phyloP scores from a whole-genome alignment of 2,113 vertebrate genomes.

The Dicaeum eximium region DNA sequence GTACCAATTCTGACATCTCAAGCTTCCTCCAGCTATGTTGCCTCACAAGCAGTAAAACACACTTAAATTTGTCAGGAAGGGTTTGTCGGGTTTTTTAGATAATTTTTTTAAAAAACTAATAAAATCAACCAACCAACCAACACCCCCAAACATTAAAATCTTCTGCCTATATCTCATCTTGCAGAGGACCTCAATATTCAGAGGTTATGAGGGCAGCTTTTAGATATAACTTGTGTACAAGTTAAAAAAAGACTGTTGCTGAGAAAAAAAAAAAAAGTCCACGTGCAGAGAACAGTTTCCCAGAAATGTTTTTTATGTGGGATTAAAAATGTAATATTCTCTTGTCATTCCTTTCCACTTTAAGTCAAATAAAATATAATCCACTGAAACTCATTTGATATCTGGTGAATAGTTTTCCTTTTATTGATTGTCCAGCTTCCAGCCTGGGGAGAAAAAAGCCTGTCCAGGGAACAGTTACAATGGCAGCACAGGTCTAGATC shows the following conservation, averaged over 20 bases:
- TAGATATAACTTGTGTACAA: background rate
- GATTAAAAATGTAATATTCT: conserved; percentile 42
- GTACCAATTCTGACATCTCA: background rate
- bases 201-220: background rate
- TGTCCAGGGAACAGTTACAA: background rate
- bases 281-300: background rate
- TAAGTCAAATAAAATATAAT: conserved; percentile 36
- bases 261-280: background rate
- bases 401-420: conserved; percentile 18
- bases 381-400: conserved; percentile 24
- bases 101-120: background rate
- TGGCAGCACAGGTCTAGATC: background rate
- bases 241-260: background rate
- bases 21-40: background rate
- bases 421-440: conserved; percentile 28
- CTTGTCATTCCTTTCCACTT: conserved; percentile 47
- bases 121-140: background rate
- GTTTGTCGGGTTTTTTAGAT: background rate
- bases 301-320: conserved; percentile 18
- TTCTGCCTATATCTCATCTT: background rate
- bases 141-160: background rate
- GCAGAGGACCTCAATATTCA: background rate
- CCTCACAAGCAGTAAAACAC: background rate
- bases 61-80: background rate
- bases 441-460: background rate